phyloP scores from a whole-genome alignment of 2,113 vertebrate genomes.

The Brachyhypopomus gauderio region DNA sequence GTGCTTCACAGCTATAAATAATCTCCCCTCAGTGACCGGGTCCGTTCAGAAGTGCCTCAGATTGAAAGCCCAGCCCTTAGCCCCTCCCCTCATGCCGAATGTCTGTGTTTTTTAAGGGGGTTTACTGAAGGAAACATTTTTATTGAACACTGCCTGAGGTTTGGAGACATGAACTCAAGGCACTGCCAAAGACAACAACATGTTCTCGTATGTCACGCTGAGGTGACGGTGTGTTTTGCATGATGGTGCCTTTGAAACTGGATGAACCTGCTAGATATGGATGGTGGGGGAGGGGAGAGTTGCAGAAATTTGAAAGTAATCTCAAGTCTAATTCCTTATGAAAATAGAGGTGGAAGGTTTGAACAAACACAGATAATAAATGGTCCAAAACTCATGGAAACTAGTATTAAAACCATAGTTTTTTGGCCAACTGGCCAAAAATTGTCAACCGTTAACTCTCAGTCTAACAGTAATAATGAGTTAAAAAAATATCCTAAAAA shows the following conservation, averaged over 20 bases:
- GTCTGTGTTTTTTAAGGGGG: neutral
- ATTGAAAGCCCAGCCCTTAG: neutral
- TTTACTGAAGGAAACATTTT: neutral
- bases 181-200: neutral
- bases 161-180: neutral
- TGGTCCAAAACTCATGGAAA: no score
- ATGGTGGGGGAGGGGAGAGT: neutral
- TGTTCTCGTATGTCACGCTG: neutral
- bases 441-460: no score
- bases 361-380: neutral
- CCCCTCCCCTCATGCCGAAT: neutral
- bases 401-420: no score
- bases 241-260: neutral
- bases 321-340: neutral
- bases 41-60: conserved; percentile 7
- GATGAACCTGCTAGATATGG: neutral
- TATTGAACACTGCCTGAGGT: no score
- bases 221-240: neutral
- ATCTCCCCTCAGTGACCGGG: conserved; percentile 6
- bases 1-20: conserved; percentile 51
- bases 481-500: no score
- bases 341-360: neutral
- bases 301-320: neutral
- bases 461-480: no score
- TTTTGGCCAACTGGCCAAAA: no score